These are phyloP conservation scores for Heliconius eleuchia DNA, from an alignment of 1,140 invertebrate genomes.

Conservation along the genomic window DNA sequence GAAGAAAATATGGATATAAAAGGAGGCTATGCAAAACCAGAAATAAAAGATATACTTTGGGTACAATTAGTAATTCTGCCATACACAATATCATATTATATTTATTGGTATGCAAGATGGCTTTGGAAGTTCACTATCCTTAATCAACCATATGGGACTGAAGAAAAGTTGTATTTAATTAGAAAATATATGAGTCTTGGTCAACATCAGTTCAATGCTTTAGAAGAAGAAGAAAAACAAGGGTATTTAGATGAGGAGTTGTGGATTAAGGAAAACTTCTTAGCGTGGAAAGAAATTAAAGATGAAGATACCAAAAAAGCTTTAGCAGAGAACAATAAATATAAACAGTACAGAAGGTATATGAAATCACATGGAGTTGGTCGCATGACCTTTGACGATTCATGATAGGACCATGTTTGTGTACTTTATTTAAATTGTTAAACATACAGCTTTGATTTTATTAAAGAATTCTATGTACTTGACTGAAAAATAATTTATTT, in stretches of 20 bases:
- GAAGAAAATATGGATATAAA: slow-evolving; percentile 95
- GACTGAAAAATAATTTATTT: slow-evolving; percentile 28
- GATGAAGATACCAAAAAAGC: slow-evolving; percentile 92
- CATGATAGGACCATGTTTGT: slow-evolving; percentile 66
- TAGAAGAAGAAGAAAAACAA: slow-evolving; percentile 88
- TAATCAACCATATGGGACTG: slow-evolving; percentile 88
- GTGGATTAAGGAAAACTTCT: slow-evolving; percentile 91
- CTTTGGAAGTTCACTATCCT: slow-evolving; percentile 89
- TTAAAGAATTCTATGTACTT: slow-evolving; percentile 13
- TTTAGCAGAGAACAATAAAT: slow-evolving; percentile 88
- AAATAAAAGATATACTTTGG: slow-evolving; percentile 89
- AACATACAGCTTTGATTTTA: slow-evolving; percentile 5
- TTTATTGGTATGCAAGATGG: slow-evolving; percentile 90
- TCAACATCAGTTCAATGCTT: slow-evolving; percentile 85
- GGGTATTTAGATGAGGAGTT: slow-evolving; percentile 89
- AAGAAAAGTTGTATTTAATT: slow-evolving; percentile 93
- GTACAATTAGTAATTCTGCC: slow-evolving; percentile 90
- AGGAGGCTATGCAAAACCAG: slow-evolving; percentile 93
- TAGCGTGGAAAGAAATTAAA: slow-evolving; percentile 89
- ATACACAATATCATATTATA: slow-evolving; percentile 85
- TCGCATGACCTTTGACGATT: slow-evolving; percentile 91
- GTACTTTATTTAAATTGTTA: slow-evolving; percentile 33
- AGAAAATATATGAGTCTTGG: slow-evolving; percentile 88
- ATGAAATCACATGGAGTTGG: slow-evolving; percentile 90
- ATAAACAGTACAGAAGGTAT: slow-evolving; percentile 90